A percentile compares a stretch with the other conserved stretches of the same genome.
Evolutionary conservation across 2,888 invertebrate species (phyloP).

Genomic region (Tholera decimalis): DNA sequence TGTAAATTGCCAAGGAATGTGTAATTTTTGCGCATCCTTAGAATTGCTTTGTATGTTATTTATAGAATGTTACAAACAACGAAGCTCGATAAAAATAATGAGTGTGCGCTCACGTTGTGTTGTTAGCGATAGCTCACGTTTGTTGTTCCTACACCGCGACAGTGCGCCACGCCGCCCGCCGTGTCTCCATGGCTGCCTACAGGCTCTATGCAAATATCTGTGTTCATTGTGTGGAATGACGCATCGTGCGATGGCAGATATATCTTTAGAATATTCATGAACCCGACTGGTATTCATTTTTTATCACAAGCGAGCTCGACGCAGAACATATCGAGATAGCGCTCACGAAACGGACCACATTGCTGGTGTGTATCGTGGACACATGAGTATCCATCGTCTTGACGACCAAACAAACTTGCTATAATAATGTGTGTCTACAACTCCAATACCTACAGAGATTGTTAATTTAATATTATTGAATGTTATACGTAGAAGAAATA

Average conservation of each 20-base stretch:
- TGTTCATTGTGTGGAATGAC: constrained; percentile 40
- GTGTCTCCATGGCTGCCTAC: constrained; percentile 28
- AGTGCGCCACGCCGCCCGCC: background rate
- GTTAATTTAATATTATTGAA: constrained; percentile 43
- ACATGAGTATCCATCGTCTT: constrained; percentile 23
- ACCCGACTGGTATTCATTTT: constrained; percentile 12
- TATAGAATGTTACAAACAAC: constrained; percentile 65
- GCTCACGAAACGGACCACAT: constrained; percentile 15
- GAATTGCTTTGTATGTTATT: constrained; percentile 73
- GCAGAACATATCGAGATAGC: constrained; percentile 15
- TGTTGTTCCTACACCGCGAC: constrained; percentile 17
- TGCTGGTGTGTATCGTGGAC: constrained; percentile 10
- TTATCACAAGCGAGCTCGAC: constrained; percentile 11
- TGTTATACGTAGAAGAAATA: constrained; percentile 56
- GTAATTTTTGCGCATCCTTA: constrained; percentile 67
- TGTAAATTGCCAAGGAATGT: constrained; percentile 53
- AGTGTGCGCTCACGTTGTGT: constrained; percentile 48
- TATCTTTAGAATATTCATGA: constrained; percentile 48
- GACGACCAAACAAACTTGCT: constrained; percentile 32
- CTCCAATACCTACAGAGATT: constrained; percentile 22
- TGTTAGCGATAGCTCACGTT: constrained; percentile 38
- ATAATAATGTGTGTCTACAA: too few relatives aligned
- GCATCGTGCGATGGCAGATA: constrained; percentile 45
- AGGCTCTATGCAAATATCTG: constrained; percentile 41
- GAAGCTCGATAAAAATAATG: constrained; percentile 60